Evolutionary conservation across 2,888 invertebrate species (phyloP).

Genomic region (Dryomyza anilis): DNA sequence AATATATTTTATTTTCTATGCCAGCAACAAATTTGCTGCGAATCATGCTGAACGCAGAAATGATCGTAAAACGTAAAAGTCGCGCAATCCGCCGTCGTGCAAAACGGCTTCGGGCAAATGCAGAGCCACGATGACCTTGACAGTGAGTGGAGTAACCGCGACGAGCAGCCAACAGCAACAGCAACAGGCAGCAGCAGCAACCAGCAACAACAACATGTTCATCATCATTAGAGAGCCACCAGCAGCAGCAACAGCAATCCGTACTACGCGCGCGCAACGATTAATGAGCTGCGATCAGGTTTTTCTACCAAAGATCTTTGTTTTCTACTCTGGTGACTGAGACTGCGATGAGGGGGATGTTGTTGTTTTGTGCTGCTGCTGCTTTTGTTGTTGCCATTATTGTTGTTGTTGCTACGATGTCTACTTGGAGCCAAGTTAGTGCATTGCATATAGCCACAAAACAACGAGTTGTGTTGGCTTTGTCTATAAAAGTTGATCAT

Average conservation of each 20-base stretch:
- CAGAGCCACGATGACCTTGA: conserved; percentile 13
- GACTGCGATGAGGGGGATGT: too few species aligned
- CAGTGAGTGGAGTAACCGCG: conserved; percentile 2
- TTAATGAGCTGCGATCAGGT: not conserved
- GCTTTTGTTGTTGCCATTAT: not conserved
- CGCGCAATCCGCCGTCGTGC: not conserved
- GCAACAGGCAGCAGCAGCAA: not conserved
- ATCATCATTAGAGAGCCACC: not conserved
- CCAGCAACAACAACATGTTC: not conserved
- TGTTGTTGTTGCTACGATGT: not conserved
- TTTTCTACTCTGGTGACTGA: not conserved
- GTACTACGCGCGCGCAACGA: not conserved
- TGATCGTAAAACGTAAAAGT: not conserved
- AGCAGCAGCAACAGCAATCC: not conserved
- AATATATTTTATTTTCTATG: not conserved
- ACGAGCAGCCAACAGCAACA: not conserved
- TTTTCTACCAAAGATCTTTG: not conserved
- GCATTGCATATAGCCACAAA: too few species aligned
- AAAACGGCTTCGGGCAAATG: not conserved
- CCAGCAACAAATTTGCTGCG: not conserved
- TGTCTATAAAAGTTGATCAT: not conserved
- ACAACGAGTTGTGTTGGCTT: not conserved
- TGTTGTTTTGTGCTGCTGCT: not conserved
- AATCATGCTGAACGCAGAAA: not conserved
- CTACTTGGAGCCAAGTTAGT: not conserved